Conservation (phyloP, 2,113 vertebrate species). For the Thymallus thymallus region DNA sequence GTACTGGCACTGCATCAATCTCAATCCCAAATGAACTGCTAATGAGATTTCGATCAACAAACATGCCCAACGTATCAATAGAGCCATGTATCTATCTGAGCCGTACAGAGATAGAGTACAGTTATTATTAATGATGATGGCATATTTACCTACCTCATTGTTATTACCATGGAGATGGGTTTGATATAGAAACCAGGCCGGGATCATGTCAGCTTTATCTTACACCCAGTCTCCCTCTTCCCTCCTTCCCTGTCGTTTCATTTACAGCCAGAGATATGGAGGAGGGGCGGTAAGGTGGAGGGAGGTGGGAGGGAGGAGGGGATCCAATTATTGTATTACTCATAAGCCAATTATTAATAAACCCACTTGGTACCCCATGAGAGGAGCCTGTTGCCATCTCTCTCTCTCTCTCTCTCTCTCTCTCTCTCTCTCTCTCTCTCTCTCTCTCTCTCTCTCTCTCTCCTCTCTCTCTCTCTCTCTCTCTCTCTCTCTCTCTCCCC, state of each 20-base stretch:
- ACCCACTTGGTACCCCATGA: conserved; percentile 6
- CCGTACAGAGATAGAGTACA: background rate
- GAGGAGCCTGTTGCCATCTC: conserved; percentile 5
- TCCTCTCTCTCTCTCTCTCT: too few species aligned
- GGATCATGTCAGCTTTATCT: conserved; percentile 4
- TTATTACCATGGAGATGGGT: conserved; percentile 9
- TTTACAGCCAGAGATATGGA: background rate
- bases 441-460: too few species aligned
- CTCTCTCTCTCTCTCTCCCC: too few species aligned
- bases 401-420: too few species aligned
- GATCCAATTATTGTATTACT: conserved; percentile 17
- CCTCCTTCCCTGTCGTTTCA: background rate
- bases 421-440: too few species aligned
- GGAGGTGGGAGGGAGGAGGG: background rate
- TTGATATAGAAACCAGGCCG: background rate
- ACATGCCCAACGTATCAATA: conserved; percentile 58
- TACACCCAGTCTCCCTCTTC: background rate
- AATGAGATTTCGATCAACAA: conserved; percentile 72
- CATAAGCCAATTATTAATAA: conserved; percentile 29
- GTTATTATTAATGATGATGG: conserved; percentile 20
- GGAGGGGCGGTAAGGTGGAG: too few species aligned
- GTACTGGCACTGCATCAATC: conserved; percentile 53
- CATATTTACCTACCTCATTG: background rate
- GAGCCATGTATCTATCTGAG: conserved; percentile 47
- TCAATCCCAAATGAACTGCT: conserved; percentile 52